A percentile compares a stretch with the other conserved stretches of the same genome.
Evolutionary conservation across 2,797 vertebrate genomes (phyloP).

Genomic region (Danio albolineatus): DNA sequence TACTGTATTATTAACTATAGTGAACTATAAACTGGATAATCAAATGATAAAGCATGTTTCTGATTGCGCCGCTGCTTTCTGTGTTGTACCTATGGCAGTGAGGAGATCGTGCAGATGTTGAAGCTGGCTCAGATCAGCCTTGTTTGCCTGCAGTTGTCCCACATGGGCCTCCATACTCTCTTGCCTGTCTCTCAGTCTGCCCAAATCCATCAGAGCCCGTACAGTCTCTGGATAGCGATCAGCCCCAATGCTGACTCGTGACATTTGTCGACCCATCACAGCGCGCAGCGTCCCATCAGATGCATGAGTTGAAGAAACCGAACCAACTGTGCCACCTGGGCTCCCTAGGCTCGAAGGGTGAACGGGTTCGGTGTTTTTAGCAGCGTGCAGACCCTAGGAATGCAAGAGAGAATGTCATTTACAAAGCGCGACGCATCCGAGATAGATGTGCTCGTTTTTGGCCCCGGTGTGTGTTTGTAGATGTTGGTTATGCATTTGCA

Average conservation of each 20-base stretch:
- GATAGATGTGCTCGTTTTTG: slow-evolving; percentile 4
- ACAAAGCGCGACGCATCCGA: neutral
- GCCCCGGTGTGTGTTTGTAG: slow-evolving; percentile 15
- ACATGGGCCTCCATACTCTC: slow-evolving; percentile 71
- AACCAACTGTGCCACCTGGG: neutral
- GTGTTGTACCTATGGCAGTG: slow-evolving; percentile 56
- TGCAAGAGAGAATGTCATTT: slow-evolving; percentile 5
- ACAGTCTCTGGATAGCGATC: slow-evolving; percentile 58
- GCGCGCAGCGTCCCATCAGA: neutral
- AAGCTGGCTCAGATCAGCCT: slow-evolving; percentile 66
- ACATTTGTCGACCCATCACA: neutral
- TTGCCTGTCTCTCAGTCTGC: slow-evolving; percentile 66
- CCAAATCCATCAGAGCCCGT: slow-evolving; percentile 70
- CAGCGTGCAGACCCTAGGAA: slow-evolving; percentile 23
- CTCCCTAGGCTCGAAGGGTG: slow-evolving; percentile 11
- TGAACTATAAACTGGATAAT: too few relatives aligned
- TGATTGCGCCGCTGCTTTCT: neutral
- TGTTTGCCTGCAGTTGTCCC: slow-evolving; percentile 64
- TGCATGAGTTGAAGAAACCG: neutral
- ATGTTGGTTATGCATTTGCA: slow-evolving; percentile 42
- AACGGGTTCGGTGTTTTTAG: neutral
- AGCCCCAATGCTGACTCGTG: slow-evolving; percentile 36
- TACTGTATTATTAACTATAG: too few relatives aligned
- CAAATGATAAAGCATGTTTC: neutral
- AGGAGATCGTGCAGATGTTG: slow-evolving; percentile 69